Evolutionary conservation across 2,113 vertebrate genomes (phyloP).

Genomic region (Octodon degus): DNA sequence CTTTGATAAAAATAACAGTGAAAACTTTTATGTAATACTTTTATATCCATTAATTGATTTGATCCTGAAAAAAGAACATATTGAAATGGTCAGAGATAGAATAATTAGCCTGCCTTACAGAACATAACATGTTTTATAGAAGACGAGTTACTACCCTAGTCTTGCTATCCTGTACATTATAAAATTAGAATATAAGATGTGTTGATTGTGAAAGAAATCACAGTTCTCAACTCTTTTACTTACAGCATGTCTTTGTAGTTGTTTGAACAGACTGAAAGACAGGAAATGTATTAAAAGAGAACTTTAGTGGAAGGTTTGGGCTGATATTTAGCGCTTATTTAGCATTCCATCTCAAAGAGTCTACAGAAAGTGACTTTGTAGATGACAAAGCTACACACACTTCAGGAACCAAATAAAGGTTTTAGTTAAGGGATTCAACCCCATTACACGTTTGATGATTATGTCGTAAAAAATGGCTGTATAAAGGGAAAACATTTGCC

Average conservation of each 20-base stretch:
- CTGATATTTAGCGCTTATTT: constrained; percentile 74
- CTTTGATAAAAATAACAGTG: not conserved
- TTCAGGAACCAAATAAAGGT: not conserved
- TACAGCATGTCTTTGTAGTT: constrained; percentile 64
- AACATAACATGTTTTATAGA: not conserved
- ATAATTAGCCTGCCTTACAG: not conserved
- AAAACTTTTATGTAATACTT: not conserved
- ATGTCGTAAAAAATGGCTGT: not conserved
- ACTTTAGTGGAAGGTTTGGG: constrained; percentile 70
- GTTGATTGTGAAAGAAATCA: constrained; percentile 65
- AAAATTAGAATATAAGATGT: not conserved
- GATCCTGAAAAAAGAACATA: not conserved
- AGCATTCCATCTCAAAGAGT: constrained; percentile 73
- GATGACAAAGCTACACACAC: not conserved
- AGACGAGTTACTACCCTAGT: not conserved
- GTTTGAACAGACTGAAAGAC: constrained; percentile 58
- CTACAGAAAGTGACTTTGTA: constrained; percentile 65
- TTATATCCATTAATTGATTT: not conserved
- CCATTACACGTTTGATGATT: not conserved
- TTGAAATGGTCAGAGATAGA: not conserved
- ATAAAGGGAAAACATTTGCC: constrained; percentile 7
- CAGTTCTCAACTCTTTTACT: constrained; percentile 63
- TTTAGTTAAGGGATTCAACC: constrained; percentile 25
- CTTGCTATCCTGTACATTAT: not conserved
- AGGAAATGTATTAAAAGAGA: constrained; percentile 62